Evolutionary conservation across 2,113 vertebrate species (phyloP), one percentile per base, ranked within the genome.

Genomic region (Enhydra lutris): DNA sequence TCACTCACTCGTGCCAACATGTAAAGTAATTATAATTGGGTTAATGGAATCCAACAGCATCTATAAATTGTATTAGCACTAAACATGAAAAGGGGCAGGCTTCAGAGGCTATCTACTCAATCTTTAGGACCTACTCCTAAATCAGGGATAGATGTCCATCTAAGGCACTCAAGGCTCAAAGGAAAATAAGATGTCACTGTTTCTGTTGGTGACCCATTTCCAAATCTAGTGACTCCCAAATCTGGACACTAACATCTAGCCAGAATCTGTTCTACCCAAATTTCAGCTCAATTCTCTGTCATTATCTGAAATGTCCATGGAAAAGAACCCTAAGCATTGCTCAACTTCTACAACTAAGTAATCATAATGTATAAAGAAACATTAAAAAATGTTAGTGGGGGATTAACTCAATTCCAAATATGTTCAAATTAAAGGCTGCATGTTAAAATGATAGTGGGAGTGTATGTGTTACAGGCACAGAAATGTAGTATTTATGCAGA

Each of bases 111-210:
- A 61, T 42, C 50, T 79, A 57, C 26, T 96, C 42, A 81, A 90
- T 76, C 24, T 84, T 76, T 10, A 52, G 31, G 18, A 95, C 18
- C 29, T 91, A 91, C 36, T 95, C 47, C 39, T 57, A 78, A 91
- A 80, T 94, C 36, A 34, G 20, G 50, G 31, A 45, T 50, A 83
- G 23, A 74, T 94, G 18, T 7, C 23, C 31, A 79, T 80, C 21
- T 87, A 91, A 74, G 47, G 74, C 4, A 61, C 61, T 74, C 47
- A 4, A 6, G 4, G n/a, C 52, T 80, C 74, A 91, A 76, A 96
- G 74, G 39, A 83, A 95, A 94, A 76, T 39, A 96, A 88, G 36
- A 87, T 94, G 55, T 39, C 55, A 94, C 61, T 59, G n/a, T 52
- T 91, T 93, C n/a, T 89, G 31, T 42, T 93, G 26, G 94, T 78